Evolutionary conservation across 2,797 vertebrate species (phyloP).

Genomic region (Lagocephalus sceleratus): DNA sequence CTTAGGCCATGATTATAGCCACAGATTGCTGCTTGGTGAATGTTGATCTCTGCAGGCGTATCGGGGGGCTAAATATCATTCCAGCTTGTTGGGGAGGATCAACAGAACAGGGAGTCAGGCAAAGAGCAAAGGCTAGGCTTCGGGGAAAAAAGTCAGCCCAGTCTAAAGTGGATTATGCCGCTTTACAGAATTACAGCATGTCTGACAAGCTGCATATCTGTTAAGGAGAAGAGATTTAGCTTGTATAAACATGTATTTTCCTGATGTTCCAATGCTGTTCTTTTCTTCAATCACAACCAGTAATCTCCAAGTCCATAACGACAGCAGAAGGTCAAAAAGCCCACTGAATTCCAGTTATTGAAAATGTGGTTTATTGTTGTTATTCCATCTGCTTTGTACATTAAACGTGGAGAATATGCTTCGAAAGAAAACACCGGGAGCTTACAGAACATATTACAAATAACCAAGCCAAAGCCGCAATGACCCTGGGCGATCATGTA

Average conservation of each 20-base stretch:
- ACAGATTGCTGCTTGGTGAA: slow-evolving; percentile 87
- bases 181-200: slow-evolving; percentile 76
- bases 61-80: slow-evolving; percentile 74
- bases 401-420: slow-evolving; percentile 50
- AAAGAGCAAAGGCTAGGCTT: slow-evolving; percentile 69
- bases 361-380: slow-evolving; percentile 49
- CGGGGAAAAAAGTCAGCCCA: slow-evolving; percentile 61
- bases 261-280: slow-evolving; percentile 42
- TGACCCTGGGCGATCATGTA: slow-evolving; percentile 5
- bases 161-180: slow-evolving; percentile 76
- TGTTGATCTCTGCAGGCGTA: slow-evolving; percentile 80
- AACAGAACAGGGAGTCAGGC: slow-evolving; percentile 64
- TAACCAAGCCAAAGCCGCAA: slow-evolving; percentile 10
- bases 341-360: slow-evolving; percentile 43
- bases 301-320: slow-evolving; percentile 60
- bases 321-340: slow-evolving; percentile 50
- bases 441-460: slow-evolving; percentile 32
- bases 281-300: slow-evolving; percentile 66
- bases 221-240: slow-evolving; percentile 72
- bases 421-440: slow-evolving; percentile 36
- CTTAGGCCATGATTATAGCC: slow-evolving; percentile 87
- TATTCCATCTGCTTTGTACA: slow-evolving; percentile 22
- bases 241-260: slow-evolving; percentile 67
- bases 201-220: slow-evolving; percentile 75
- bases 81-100: slow-evolving; percentile 73